Evolutionary conservation across 2,797 vertebrate species (phyloP), one percentile per base, ranked within the genome.

Genomic region (Lutjanus campechanus): DNA sequence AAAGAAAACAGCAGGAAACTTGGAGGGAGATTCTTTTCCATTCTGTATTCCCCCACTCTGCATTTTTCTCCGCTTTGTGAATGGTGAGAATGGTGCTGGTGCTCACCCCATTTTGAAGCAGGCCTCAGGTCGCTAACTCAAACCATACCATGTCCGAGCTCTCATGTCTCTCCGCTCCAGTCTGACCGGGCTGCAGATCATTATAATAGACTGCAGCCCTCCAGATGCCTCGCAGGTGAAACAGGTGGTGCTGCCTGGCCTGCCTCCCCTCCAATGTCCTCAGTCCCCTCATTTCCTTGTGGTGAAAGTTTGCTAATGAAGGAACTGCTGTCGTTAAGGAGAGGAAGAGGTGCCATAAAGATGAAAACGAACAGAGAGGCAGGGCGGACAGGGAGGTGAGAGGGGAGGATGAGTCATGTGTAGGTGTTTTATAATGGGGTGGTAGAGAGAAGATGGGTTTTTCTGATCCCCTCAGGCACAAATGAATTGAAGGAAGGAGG

Each of bases 191-290:
- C 87, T 80, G 87, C 80, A 80, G 87, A 77, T 79, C 79, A 59
- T 83, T 87, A 80, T 83, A 87, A 90, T 54, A 25, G 69, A 46
- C 58, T 68, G 70, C 81, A 81, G 83, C 43, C 22, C 73, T 90
- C 85, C 88, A 88, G 85, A 91, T 90, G 88, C 80, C 69, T 81
- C 0, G 84, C 87, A 90, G 87, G 91, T 87, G 83, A 82, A 91
- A 68, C 91, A 92, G 92, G 91, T 93, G 92, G 85, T 73, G 79
- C 69, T 36, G 7, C 50, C 73, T 73, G 54, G 58, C 50, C 70
- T 46, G 25, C 64, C 71, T 36, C 40, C 41, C 17, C 53, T 50
- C 44, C 0, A 13, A 66, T 82, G 76, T 85, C 85, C 76, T 83
- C 85, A 62, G 15, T 83, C 82, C 44, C 73, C 82, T 83, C 46